Conservation (phyloP, 2,888 invertebrate species). For the Thecocarcelia acutangulata region DNA sequence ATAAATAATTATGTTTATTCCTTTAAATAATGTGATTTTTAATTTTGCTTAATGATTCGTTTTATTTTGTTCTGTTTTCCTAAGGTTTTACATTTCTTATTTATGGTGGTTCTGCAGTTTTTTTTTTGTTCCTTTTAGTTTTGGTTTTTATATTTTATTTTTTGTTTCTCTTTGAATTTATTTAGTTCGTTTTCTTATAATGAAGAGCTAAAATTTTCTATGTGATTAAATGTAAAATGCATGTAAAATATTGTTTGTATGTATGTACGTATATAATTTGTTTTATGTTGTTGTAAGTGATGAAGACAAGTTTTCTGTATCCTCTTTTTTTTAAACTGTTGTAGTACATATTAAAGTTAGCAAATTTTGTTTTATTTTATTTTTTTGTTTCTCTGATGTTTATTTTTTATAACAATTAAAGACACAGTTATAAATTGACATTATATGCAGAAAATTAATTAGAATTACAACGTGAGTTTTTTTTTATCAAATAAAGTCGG, state of each 20-base stretch:
- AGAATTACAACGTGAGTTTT: slow-evolving; percentile 19
- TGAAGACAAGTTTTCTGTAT: slow-evolving; percentile 20
- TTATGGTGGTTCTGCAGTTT: slow-evolving; percentile 58
- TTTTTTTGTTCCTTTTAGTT: slow-evolving; percentile 39
- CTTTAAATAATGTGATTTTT: slow-evolving; percentile 53
- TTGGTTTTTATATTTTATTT: slow-evolving; percentile 2
- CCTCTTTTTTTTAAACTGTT: neutral
- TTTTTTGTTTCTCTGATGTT: slow-evolving; percentile 7
- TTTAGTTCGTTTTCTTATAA: slow-evolving; percentile 42
- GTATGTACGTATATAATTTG: slow-evolving; percentile 28
- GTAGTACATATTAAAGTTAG: slow-evolving; percentile 9
- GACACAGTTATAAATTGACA: slow-evolving; percentile 69
- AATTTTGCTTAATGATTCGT: slow-evolving; percentile 44
- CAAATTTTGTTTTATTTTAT: slow-evolving; percentile 32
- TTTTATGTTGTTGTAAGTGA: slow-evolving; percentile 33
- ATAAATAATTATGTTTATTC: slow-evolving; percentile 47
- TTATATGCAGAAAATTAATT: slow-evolving; percentile 47
- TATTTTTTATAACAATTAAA: slow-evolving; percentile 52
- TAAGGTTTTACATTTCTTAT: slow-evolving; percentile 51
- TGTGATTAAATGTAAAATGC: slow-evolving; percentile 18
- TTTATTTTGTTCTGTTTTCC: slow-evolving; percentile 10
- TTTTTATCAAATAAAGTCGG: neutral
- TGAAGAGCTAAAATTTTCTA: slow-evolving; percentile 36
- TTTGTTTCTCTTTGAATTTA: slow-evolving; percentile 46
- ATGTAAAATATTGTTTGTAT: slow-evolving; percentile 49